Evolutionary conservation across 2,113 vertebrate species (phyloP), one percentile per base, ranked within the genome.

Genomic region (Xenotilapia caudafasciata): DNA sequence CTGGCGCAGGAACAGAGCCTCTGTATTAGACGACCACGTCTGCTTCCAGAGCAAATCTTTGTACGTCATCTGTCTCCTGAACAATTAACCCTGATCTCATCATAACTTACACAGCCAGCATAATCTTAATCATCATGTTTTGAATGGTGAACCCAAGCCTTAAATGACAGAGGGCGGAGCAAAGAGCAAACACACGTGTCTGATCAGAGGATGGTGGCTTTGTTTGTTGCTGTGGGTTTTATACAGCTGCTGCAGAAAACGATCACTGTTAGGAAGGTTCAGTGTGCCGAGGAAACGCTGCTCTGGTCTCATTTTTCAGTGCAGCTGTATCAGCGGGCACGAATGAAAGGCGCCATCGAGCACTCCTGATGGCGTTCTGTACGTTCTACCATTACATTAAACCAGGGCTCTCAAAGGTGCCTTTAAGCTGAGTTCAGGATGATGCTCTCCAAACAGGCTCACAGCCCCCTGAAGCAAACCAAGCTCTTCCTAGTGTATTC

Each of bases 221-320:
- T 9, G 38, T 23, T 6, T 23, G 12, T 70, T 70, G 13, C 38
- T 3, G n/a, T 15, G 21, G 21, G 65, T 42, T 42, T 42, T 23
- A 9, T 73, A 17, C 14, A 73, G 13, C 65, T 23, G 35, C 12
- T 70, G 35, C 38, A 70, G 21, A 26, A 70, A 45, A 15, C 5
- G 13, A 73, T 45, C 65, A 45, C 21, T 73, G 38, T 42, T 73
- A 73, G 38, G 65, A 45, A 73, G 68, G 40, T 26, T 73, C 23
- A 26, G 21, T 4, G 38, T 73, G 38, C 13, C 1, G 9, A 21
- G 40, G 68, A 45, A 26, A 45, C 21, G 8, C 21, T 10, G 38
- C 21, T 17, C 68, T 73, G 40, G 8, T 26, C 68, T 73, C 68
- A 73, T 73, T 73, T 26, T 73, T 10, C 38, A 26, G 68, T 26